A percentile compares a stretch with the other conserved stretches of the same genome.
Evolutionary conservation across 2,888 invertebrate genomes (phyloP).

Genomic region (Morpho deidamia): DNA sequence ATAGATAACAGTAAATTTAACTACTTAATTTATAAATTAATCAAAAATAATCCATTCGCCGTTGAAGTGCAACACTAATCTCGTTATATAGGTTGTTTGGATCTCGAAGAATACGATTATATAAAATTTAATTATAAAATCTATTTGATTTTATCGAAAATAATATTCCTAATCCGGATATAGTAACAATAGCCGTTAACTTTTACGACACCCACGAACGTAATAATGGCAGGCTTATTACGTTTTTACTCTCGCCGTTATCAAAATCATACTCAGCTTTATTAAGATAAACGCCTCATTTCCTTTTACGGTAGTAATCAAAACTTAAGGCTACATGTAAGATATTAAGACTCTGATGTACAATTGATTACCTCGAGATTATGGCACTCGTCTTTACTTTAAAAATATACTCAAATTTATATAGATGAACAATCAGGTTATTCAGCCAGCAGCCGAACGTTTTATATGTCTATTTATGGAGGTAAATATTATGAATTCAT

Average conservation of each 20-base stretch:
- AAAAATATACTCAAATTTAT: too few relatives aligned
- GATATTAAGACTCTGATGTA: not conserved
- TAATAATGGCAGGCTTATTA: constrained; percentile 35
- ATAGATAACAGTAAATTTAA: too few relatives aligned
- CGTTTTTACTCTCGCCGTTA: constrained; percentile 31
- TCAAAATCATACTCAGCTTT: constrained; percentile 30
- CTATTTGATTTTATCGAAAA: constrained; percentile 19
- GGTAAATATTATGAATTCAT: too few relatives aligned
- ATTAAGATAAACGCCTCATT: constrained; percentile 30
- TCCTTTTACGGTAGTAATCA: constrained; percentile 26
- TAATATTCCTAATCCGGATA: constrained; percentile 30
- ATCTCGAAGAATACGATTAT: too few relatives aligned
- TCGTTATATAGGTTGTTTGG: too few relatives aligned
- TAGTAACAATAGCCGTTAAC: constrained; percentile 35
- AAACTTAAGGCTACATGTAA: constrained; percentile 5
- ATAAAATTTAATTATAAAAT: not conserved
- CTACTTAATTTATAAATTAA: too few relatives aligned
- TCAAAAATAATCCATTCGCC: too few relatives aligned
- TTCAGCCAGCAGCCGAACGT: too few relatives aligned
- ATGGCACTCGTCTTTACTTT: too few relatives aligned
- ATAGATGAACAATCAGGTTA: too few relatives aligned
- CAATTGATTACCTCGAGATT: not conserved
- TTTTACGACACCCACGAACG: constrained; percentile 30
- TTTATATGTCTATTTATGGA: too few relatives aligned
- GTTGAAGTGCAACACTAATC: too few relatives aligned